Evolutionary conservation across 2,113 vertebrate genomes (phyloP), one percentile per base, ranked within the genome.

Genomic region (Suricata suricatta): DNA sequence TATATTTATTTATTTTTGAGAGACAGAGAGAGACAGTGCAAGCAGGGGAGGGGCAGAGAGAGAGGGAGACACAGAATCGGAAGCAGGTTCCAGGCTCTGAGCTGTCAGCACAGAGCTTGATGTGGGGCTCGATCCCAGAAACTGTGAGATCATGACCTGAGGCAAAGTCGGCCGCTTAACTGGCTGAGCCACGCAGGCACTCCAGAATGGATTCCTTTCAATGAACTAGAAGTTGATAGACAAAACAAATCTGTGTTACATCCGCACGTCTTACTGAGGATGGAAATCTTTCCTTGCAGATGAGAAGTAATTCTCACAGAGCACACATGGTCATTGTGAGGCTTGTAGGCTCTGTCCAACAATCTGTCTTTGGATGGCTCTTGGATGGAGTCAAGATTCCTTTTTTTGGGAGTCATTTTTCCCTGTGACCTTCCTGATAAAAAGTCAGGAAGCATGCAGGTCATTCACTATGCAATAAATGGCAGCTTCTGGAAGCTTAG

Each of bases 261-360:
- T 13, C 33, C 0, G 35, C 50, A 57, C 0, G 14, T 87, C 92
- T 87, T 21, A 23, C 29, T 84, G 35, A 47, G 71, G 76, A n/a
- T 64, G 16, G 72, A 63, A 72, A 21, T 60, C 38, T 81, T 27
- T 88, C 47, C 7, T 21, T 82, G 23, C 9, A 41, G 38, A 3
- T 41, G 23, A 83, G 35, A 66, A 9, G 5, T 6, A 2, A 12
- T 35, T 31, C 72, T 81, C 54, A 93, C 15, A 72, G 50, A 31
- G 9, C 9, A 44, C 15, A 35, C 31, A 16, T 3, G 4, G 3
- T 13, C 41, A 27, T 0, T 0, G 4, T 8, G 23, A 25, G 31
- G 38, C 7, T n/a, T 10, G 11, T 13, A 80, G 83, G 35, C 60
- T 69, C 74, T 64, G 29, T 44, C 44, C 7, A 29, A 25, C 14